Conservation (phyloP, 2,888 invertebrate species). For the Drosophila kambysellisi region DNA sequence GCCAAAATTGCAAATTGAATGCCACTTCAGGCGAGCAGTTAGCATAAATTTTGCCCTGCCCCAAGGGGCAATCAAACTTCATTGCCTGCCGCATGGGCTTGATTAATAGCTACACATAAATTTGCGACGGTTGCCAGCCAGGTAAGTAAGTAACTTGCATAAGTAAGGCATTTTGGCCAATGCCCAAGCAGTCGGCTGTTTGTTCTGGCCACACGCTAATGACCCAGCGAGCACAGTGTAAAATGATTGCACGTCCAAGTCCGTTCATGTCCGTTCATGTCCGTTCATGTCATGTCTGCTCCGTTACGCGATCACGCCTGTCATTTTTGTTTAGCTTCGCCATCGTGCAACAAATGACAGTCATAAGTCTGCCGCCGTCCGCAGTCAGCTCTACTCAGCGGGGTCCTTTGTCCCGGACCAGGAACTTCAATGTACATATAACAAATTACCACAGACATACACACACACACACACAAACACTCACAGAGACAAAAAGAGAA, state of each 20-base stretch:
- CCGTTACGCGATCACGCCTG: conserved; percentile 44
- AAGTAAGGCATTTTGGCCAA: conserved; percentile 44
- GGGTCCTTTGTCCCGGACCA: not conserved
- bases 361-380: conserved; percentile 59
- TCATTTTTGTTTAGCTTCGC: conserved; percentile 50
- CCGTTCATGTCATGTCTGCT: conserved; percentile 17
- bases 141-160: conserved; percentile 79
- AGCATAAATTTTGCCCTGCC: conserved; percentile 61
- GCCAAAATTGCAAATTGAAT: conserved; percentile 77
- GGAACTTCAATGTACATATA: conserved; percentile 24
- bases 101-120: conserved; percentile 72
- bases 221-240: conserved; percentile 41
- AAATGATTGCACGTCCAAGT: not conserved
- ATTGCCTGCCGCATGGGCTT: conserved; percentile 45
- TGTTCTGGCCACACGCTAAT: conserved; percentile 62
- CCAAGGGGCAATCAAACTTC: conserved; percentile 64
- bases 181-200: conserved; percentile 52
- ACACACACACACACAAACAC: not conserved
- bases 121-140: conserved; percentile 44
- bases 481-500: not conserved
- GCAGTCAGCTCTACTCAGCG: not conserved
- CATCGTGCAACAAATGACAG: conserved; percentile 64
- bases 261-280: conserved; percentile 23
- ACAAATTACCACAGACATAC: conserved; percentile 51
- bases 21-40: conserved; percentile 57